Base-by-base conservation (phyloP, 2,797 vertebrate species). In the Odontamblyopus lacepedii region DNA sequence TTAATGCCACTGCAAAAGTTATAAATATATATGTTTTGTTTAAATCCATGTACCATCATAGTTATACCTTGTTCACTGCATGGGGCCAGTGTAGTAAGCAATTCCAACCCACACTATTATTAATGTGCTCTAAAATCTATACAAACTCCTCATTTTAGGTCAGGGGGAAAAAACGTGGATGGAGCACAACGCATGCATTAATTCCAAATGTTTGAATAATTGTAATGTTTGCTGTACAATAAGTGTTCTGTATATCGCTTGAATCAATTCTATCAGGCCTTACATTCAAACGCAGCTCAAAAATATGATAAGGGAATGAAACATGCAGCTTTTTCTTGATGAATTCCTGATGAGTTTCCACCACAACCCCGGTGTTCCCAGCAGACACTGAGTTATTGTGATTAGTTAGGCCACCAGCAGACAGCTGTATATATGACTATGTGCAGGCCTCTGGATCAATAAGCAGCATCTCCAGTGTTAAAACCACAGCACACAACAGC, bases 391-490 rank as follows among this genome's bases (percentile, higher is more conserved):
- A 91, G 76, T 59, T 79, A 92, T 87, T 77, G 74, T 84, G 88
- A 88, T 67, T 56, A 74, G 72, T 84, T 73, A 77, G 86, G 85
- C 88, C 88, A 83, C 87, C 88, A 76, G 63, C 11, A 9, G 84
- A 86, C 85, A 82, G 81, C 79, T 83, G 74, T 88, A 87, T 84
- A 77, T 81, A 85, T 71, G 84, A 88, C 74, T 85, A 77, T 53
- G 81, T 76, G 78, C 85, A 85, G 75, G 79, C 85, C 88, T 76
- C 83, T 78, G 56, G 77, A 91, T 92, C 90, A 81, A 92, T 91
- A 91, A 26, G 62, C 56, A 18, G 5, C 6, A 3, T 74, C 44
- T 70, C 27, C 71, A 70, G 74, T 81, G 89, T 86, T 87, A 84
- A 87, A 81, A 81, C 76, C 71, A 80, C 66, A 60, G 57, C 80